Evolutionary conservation across 2,113 vertebrate genomes (phyloP), one percentile per base, ranked within the genome.

Genomic region (Mirounga angustirostris): DNA sequence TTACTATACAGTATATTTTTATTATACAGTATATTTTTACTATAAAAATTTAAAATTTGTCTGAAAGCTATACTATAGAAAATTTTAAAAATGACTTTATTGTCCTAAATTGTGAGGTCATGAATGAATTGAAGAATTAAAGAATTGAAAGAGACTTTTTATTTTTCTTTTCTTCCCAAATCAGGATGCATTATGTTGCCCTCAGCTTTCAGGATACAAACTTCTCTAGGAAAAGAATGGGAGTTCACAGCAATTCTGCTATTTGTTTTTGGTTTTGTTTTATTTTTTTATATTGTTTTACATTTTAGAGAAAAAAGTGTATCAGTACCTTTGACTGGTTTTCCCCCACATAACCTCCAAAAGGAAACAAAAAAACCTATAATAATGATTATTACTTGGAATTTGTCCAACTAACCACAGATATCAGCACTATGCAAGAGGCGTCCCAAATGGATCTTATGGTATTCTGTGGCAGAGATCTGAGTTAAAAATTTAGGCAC

Each of bases 221-320:
- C 30, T 40, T 95, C 10, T 67, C 61, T 93, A 61, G 50, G 59
- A 95, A 92, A 7, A 1, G 73, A 92, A 92, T 79, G 21, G 56
- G 71, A 78, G 12, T 91, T 80, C 74, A 78, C 13, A 96, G 18
- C 36, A 95, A 40, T 97, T 95, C 26, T 67, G 14, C 14, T 69
- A 21, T 10, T 16, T 21, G 18, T 36, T 52, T 92, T 69, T 78
- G 43, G 26, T 78, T 74, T 74, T 78, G 4, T 28, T 78, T 54
- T 40, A 65, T 67, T 33, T 67, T 69, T 50, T 59, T 24, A 59
- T 16, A 36, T 73, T 91, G 76, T 2, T 96, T 96, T 92, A 12
- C 59, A 90, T 86, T 93, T 97, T 56, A 88, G 59, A 95, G 46
- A 94, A 83, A 61, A 91, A 86, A 95, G 11, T 89, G 0, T 93